These are phyloP conservation scores for Crepidodera aurea DNA, from an alignment of 2,888 invertebrate genomes.

Conservation along the genomic window DNA sequence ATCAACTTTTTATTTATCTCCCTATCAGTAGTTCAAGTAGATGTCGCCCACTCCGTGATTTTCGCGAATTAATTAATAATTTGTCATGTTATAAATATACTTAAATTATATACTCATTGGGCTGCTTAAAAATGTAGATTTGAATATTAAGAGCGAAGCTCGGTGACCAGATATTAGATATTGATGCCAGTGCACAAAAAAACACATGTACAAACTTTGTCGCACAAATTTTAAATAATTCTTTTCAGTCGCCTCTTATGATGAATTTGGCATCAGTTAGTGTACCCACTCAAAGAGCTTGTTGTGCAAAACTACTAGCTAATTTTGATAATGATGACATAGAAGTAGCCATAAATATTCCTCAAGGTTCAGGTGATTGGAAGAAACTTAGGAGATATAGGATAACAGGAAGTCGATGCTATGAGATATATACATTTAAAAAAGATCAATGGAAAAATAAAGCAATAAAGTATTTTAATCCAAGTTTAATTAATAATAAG, in stretches of 20 bases:
- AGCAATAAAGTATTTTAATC: constrained; percentile 33
- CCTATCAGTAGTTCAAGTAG: too few species aligned
- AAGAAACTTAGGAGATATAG: constrained; percentile 28
- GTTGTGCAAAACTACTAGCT: background rate
- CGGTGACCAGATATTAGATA: too few species aligned
- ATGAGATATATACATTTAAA: constrained; percentile 29
- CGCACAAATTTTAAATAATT: constrained; percentile 9
- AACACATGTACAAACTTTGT: background rate
- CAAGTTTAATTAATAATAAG: constrained; percentile 28
- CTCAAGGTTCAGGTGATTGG: constrained; percentile 23
- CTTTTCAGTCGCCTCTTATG: constrained; percentile 14
- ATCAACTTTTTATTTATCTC: too few species aligned
- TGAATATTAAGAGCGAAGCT: too few species aligned
- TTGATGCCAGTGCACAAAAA: background rate
- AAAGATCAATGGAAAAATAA: constrained; percentile 31
- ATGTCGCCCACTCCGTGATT: too few species aligned
- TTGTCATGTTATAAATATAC: too few species aligned
- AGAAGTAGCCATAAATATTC: constrained; percentile 1
- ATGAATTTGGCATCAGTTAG: constrained; percentile 4
- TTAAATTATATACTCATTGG: too few species aligned
- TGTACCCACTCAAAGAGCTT: background rate
- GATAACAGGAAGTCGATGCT: constrained; percentile 33
- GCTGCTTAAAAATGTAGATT: too few species aligned
- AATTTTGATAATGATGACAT: constrained; percentile 2
- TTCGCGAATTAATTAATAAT: too few species aligned